These are phyloP conservation scores for Nomada flava DNA, from an alignment of 2,888 invertebrate genomes.

Conservation along the genomic window DNA sequence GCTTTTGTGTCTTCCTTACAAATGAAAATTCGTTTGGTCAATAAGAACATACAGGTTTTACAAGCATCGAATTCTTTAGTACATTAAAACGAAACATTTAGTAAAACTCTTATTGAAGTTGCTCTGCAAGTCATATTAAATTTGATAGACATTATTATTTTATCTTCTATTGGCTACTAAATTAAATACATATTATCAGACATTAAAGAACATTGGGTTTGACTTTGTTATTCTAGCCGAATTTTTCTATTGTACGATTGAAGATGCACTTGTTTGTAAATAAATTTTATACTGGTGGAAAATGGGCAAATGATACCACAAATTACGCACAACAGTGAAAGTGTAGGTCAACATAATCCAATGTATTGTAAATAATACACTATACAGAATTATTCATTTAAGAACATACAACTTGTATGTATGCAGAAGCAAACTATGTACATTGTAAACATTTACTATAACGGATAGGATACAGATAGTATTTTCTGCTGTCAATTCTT, in stretches of 20 bases:
- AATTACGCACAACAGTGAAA: constrained; percentile 73
- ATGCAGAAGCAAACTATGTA: constrained; percentile 76
- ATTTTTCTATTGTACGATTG: not conserved
- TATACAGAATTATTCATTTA: constrained; percentile 66
- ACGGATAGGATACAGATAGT: constrained; percentile 82
- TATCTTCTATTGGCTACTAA: not conserved
- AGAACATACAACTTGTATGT: constrained; percentile 65
- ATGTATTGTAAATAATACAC: constrained; percentile 72
- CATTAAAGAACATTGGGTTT: not conserved
- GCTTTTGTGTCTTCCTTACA: constrained; percentile 33
- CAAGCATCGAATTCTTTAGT: not conserved
- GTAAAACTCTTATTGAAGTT: not conserved
- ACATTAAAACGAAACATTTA: not conserved
- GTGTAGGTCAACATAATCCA: constrained; percentile 56
- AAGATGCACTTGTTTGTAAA: no score
- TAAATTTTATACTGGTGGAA: constrained; percentile 60
- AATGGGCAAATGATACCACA: constrained; percentile 61
- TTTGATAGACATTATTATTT: constrained; percentile 2
- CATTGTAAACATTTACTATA: constrained; percentile 75
- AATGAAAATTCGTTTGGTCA: constrained; percentile 21
- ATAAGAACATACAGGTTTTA: not conserved
- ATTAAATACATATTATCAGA: not conserved
- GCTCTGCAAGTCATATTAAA: constrained; percentile 2
- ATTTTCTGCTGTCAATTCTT: constrained; percentile 84
- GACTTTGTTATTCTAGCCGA: not conserved